phyloP scores from a whole-genome alignment of 2,113 vertebrate species.

The Eleginops maclovinus region DNA sequence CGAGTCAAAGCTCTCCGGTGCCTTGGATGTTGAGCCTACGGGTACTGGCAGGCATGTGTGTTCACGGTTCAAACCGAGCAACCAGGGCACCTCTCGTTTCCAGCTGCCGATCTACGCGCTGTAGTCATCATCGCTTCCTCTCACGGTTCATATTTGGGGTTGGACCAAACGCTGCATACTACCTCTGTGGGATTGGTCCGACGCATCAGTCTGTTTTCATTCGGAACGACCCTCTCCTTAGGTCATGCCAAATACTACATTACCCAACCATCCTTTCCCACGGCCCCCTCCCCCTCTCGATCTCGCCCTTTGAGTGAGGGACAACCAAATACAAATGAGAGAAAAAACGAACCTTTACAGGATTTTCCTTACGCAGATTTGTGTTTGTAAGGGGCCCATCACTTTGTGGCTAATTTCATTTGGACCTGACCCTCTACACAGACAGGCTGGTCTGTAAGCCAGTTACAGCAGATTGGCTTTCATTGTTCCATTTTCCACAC shows the following conservation, averaged over 20 bases:
- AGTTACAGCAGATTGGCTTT: constrained; percentile 18
- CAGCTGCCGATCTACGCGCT: constrained; percentile 71
- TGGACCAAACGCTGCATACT: constrained; percentile 57
- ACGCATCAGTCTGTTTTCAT: constrained; percentile 26
- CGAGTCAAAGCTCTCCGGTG: constrained; percentile 17
- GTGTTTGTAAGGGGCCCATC: neutral
- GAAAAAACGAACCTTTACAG: neutral
- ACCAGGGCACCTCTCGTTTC: constrained; percentile 47
- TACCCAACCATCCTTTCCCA: too few relatives aligned
- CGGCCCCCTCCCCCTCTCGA: too few relatives aligned
- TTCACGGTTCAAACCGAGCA: constrained; percentile 54
- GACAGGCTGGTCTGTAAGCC: neutral
- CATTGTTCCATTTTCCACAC: constrained; percentile 24
- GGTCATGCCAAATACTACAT: neutral
- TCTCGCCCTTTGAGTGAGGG: neutral
- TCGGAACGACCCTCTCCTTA: neutral
- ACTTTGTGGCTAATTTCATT: constrained; percentile 31
- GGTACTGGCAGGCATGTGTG: constrained; percentile 30
- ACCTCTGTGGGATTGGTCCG: constrained; percentile 11
- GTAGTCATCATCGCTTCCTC: constrained; percentile 67
- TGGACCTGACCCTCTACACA: neutral
- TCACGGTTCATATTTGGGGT: constrained; percentile 49
- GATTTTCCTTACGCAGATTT: neutral
- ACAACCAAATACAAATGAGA: constrained; percentile 30
- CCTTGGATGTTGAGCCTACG: constrained; percentile 23